Base-by-base conservation (phyloP, 2,113 vertebrate species). In the Labeo rohita region DNA sequence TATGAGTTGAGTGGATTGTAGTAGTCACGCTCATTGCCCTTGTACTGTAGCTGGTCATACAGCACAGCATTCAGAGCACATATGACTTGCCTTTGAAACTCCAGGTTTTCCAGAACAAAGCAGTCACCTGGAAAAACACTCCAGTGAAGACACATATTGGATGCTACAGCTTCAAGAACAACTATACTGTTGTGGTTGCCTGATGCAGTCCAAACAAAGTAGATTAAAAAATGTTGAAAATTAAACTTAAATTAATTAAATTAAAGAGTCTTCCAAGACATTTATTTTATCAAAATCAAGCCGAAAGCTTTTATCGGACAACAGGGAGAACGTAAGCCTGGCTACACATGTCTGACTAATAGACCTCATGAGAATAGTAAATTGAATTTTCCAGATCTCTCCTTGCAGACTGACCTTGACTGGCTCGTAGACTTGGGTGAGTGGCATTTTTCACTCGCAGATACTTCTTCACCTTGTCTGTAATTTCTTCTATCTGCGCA, bases 1-100 rank as follows among this genome's bases (percentile, higher is more conserved):
- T 99, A 99, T 0, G 98, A 97, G 91, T 99, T 99, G 54, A 99
- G 95, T 23, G 98, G 97, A 68, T 99, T 99, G 86, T 99, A 99
- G 90, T 98, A 99, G 92, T 99, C 98, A 70, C 96, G 94, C 75
- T 98, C 97, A 0, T 99, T 99, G 56, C 98, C 98, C 92, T 97
- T 98, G 93, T 97, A 99, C 49, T 98, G 97, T 68, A 99, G 94
- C 72, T 99, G 98, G 89, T 98, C 97, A 0, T 98, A 99, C 0
- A 99, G 91, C 87, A 99, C 97, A 0, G 95, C 93, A 90, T 99
- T 99, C 84, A 99, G 94, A 36, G 97, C 97, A 18, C 95, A 96
- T 8, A 99, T 92, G n/a, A 96, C 96, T 91, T 99, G 98, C 80
- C 96, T 95, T 94, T 99, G 98, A 66, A 97, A 96, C 28, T 97